A percentile compares a stretch with the other conserved stretches of the same genome.
These are phyloP conservation scores for Spheniscus mendiculus DNA, from an alignment of 2,113 vertebrate genomes.

Conservation along the genomic window DNA sequence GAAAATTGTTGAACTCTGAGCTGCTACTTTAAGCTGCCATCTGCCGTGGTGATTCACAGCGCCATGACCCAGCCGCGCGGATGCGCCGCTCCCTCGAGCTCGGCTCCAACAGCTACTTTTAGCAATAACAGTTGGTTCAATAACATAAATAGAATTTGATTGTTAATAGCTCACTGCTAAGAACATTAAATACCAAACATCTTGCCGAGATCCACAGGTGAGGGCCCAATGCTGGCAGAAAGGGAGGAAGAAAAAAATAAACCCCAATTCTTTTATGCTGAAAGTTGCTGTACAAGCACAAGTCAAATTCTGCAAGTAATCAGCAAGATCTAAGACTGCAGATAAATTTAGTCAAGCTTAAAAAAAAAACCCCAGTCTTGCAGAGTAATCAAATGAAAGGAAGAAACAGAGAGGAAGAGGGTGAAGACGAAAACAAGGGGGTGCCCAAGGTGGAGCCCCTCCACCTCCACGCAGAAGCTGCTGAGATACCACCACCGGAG, in stretches of 20 bases:
- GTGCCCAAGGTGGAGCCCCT: not conserved
- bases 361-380: not conserved
- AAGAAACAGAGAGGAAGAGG: not conserved
- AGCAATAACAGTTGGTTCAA: not conserved
- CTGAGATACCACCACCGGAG: not conserved
- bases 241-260: not conserved
- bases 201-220: not conserved
- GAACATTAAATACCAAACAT: fast-evolving
- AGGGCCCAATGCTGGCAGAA: not conserved
- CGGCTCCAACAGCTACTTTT: not conserved
- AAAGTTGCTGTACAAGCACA: fast-evolving
- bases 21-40: not conserved
- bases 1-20: not conserved
- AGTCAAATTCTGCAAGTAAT: not conserved
- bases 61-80: not conserved
- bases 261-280: fast-evolving
- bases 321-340: not conserved
- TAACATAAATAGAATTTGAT: not conserved
- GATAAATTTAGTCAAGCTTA: not conserved
- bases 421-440: not conserved
- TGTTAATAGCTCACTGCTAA: not conserved
- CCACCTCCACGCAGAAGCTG: not conserved
- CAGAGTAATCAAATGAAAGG: not conserved
- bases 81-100: not conserved
- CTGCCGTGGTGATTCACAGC: not conserved